These are phyloP conservation scores for Seira sanloemensis DNA, from an alignment of 2,888 invertebrate species.

Conservation along the genomic window DNA sequence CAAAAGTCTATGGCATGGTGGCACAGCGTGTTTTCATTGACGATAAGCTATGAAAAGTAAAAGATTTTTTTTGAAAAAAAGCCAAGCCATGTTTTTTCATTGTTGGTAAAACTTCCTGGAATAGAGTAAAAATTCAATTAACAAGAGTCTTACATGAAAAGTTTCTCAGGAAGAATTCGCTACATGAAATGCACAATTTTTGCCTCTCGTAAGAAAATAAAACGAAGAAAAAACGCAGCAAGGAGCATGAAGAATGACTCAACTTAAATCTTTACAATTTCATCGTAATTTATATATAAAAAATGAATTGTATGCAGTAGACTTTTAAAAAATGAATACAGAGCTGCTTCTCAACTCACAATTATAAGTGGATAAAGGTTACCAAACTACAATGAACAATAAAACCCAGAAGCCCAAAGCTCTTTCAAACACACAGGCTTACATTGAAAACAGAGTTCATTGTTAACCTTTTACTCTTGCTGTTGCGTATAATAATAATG, in stretches of 20 bases:
- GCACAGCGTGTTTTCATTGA: not conserved
- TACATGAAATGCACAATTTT: not conserved
- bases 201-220: conserved; percentile 14
- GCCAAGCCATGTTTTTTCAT: not conserved
- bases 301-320: not conserved
- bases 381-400: not conserved
- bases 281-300: not conserved
- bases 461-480: not conserved
- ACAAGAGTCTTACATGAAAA: not conserved
- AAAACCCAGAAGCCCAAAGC: not conserved
- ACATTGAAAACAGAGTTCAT: not conserved
- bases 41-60: not conserved
- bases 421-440: not conserved
- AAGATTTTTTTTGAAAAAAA: not conserved
- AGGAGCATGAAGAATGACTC: conserved; percentile 34
- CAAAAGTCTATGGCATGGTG: not conserved
- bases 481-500: too few relatives aligned
- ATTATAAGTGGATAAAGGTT: not conserved
- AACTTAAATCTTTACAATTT: conserved; percentile 21
- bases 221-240: too few relatives aligned
- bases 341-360: not conserved
- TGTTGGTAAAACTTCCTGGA: conserved; percentile 46
- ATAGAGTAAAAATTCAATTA: conserved; percentile 1
- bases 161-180: not conserved
- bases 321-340: not conserved